Base-by-base conservation (phyloP, 2,888 invertebrate genomes). In the Dolichopus griseipennis region DNA sequence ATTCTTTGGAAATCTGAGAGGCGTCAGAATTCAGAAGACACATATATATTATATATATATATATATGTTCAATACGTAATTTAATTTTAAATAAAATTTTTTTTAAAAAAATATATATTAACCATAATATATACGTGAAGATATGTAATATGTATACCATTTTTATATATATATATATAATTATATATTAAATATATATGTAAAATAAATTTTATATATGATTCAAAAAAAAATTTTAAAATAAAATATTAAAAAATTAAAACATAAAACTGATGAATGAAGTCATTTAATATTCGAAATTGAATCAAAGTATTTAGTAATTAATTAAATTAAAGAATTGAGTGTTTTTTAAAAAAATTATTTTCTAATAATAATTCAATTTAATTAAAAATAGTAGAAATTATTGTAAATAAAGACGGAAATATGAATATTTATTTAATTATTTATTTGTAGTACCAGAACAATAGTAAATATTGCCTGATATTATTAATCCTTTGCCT, bases 271-370 rank as follows among this genome's bases (percentile, higher is more conserved):
- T 67, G 65, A 68, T 68, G 66, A 69, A 63, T 70, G 68, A 69
- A 69, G 70, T 69, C 69, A 71, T 70, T 70, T 68, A 67, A 69
- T 70, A 70, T 70, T 37, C 1, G 8, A 37, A 37, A n/a, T n/a
- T 7, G 27, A 27, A 27, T 4, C 27, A 27, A n/a, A n/a, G 27
- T 27, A 27, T 27, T 27, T 27, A n/a, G n/a, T n/a, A n/a, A n/a
- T n/a, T n/a, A n/a, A n/a, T n/a, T n/a, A n/a, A n/a, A n/a, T n/a
- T n/a, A n/a, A n/a, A n/a, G n/a, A n/a, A n/a, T n/a, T n/a, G n/a
- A n/a, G n/a, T n/a, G n/a, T n/a, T n/a, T n/a, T n/a, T n/a, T n/a
- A n/a, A n/a, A n/a, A n/a, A n/a, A n/a, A n/a, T n/a, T n/a, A n/a
- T n/a, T n/a, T n/a, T n/a, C n/a, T n/a, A n/a, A n/a, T n/a, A n/a